Evolutionary conservation across 2,888 invertebrate species (phyloP).

Genomic region (Luffia ferchaultella): DNA sequence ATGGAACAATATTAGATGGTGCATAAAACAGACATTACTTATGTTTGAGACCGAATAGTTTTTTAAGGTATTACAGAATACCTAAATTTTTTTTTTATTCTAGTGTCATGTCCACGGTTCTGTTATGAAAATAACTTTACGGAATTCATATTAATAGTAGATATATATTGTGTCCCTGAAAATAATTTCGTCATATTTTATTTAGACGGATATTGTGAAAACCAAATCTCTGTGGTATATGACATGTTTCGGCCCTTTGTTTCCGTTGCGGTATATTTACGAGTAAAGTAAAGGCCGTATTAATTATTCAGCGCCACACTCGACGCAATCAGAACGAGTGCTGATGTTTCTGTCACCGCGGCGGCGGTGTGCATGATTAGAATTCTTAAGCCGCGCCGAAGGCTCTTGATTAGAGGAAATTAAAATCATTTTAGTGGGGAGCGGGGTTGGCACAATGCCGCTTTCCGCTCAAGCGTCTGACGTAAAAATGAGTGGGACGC

Average conservation of each 20-base stretch:
- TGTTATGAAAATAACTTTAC: too few relatives aligned
- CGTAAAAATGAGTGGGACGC: slow-evolving; percentile 61
- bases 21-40: too few relatives aligned
- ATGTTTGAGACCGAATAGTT: too few relatives aligned
- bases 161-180: too few relatives aligned
- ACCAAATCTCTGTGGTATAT: slow-evolving; percentile 32
- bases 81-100: too few relatives aligned
- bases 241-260: slow-evolving; percentile 44
- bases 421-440: slow-evolving; percentile 63
- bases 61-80: too few relatives aligned
- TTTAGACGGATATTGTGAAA: neutral
- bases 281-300: slow-evolving; percentile 58
- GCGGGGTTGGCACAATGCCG: slow-evolving; percentile 48
- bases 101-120: too few relatives aligned
- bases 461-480: slow-evolving; percentile 40
- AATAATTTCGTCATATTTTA: too few relatives aligned
- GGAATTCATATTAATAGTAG: too few relatives aligned
- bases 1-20: slow-evolving; percentile 5
- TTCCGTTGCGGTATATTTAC: slow-evolving; percentile 30
- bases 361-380: slow-evolving; percentile 51
- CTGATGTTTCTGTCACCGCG: slow-evolving; percentile 61
- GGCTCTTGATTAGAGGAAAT: slow-evolving; percentile 67
- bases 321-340: slow-evolving; percentile 66
- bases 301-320: slow-evolving; percentile 66
- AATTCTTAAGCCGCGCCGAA: slow-evolving; percentile 64